Base-by-base conservation (phyloP, 2,888 invertebrate species). In the Pristionchus arcanus region DNA sequence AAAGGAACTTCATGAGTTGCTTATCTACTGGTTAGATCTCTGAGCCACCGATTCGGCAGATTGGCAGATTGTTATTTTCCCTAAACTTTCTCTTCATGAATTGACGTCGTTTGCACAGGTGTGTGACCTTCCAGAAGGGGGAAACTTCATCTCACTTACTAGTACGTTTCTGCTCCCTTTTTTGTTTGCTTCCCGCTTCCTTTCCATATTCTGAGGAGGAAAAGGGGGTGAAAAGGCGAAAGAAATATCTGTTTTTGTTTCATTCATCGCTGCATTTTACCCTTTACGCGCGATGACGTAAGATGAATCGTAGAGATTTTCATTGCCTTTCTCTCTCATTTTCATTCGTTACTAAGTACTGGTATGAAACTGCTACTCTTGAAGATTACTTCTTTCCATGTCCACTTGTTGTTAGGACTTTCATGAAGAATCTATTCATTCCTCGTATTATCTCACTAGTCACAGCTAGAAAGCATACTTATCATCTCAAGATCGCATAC, bases 141-240 rank as follows among this genome's bases (percentile, higher is more conserved):
- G 25, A 21, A 55, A 21, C 55, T 21, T 4, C 55, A n/a, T n/a
- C 68, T 71, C 68, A 71, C 68, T 71, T 71, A 71, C 68, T 71
- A 71, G 68, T 71, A 71, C 68, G 77, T 77, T 77, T 77, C 37
- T 77, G 77, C 77, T 19, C n/a, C 42, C 77, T 21, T 77, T 42
- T 42, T 77, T 77, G 77, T 77, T 77, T 77, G 77, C 15, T n/a
- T 7, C n/a, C 28, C n/a, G 2, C 25, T 42, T 42, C 77, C 77
- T 31, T 77, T 25, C 25, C 19, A 5, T 21, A 77, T 77, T 77
- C 77, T 77, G 37, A 42, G 77, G 77, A 42, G 77, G 25, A 42
- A 77, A 31, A 42, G 34, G 19, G n/a, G 68, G 66, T 13, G 37
- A 21, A 74, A 37, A 74, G 37, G 28, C 42, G 42, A 49, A 74